Conservation (phyloP, 2,113 vertebrate species). For the Rhagologus leucostigma region DNA sequence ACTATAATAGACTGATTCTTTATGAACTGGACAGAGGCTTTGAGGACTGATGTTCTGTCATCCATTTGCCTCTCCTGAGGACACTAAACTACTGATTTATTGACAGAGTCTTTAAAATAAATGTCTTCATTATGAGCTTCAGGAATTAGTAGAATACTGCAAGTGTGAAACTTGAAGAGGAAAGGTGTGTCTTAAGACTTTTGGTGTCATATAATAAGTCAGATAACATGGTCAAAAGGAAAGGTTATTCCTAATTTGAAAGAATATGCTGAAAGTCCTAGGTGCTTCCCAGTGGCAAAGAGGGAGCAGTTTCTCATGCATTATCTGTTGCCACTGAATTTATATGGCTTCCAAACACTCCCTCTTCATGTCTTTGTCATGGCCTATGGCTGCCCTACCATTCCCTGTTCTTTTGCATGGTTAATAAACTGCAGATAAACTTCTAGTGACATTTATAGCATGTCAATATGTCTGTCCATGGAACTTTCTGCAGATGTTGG, state of each 20-base stretch:
- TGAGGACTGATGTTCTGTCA: background rate
- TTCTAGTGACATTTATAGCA: background rate
- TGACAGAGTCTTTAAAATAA: constrained; percentile 24
- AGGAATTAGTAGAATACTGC: background rate
- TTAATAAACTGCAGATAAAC: background rate
- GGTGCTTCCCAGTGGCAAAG: background rate
- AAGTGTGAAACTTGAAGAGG: background rate
- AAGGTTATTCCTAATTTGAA: background rate
- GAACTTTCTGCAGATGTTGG: background rate
- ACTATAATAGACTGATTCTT: background rate
- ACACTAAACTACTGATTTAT: constrained; percentile 13
- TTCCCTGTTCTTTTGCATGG: background rate
- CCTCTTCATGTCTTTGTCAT: background rate
- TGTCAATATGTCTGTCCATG: fast-evolving
- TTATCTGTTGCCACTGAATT: background rate
- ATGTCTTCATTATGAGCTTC: background rate
- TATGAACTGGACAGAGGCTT: background rate
- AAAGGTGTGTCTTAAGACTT: background rate
- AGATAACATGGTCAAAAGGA: background rate
- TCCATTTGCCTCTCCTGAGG: background rate
- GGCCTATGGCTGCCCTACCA: background rate
- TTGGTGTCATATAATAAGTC: background rate
- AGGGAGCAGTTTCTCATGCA: background rate
- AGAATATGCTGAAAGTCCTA: background rate
- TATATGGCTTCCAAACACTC: background rate